Base-by-base conservation (phyloP, 2,113 vertebrate genomes). In the Podocnemis expansa region DNA sequence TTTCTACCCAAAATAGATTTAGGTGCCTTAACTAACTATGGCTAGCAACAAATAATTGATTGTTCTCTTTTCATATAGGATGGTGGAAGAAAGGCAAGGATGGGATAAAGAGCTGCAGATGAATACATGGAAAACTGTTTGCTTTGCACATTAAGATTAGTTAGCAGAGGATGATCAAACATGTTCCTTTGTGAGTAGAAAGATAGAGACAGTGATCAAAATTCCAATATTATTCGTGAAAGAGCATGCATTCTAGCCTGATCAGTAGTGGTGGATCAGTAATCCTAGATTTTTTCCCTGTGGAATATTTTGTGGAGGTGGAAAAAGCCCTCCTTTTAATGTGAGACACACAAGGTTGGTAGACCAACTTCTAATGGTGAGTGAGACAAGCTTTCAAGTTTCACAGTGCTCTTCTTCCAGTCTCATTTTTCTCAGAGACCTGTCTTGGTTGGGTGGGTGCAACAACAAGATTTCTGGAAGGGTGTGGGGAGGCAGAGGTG, bases 81-180 rank as follows among this genome's bases (percentile, higher is more conserved):
- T 13, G 16, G 63, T 6, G 19, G 80, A 75, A 1, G 10, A 88
- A 80, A n/a, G n/a, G 24, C 38, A 43, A 81, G 47, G 76, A 63
- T 51, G 2, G 70, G 43, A 49, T 25, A 79, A 89, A 91, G 78
- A 58, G 49, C 52, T 79, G 38, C 27, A 82, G 84, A 38, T 86
- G 60, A 78, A 78, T 67, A 63, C 21, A 54, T 22, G 52, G 1
- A 10, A 3, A 0, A 51, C 78, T 10, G 19, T 78, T 78, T 60
- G 45, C 89, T 95, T 9, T 82, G 80, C 94, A 90, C 85, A 88
- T 80, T 67, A 86, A 52, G 51, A 43, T 93, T 49, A 87, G 55
- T 51, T 31, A 87, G 75, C 19, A 78, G 83, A 76, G 17, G 86
- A 91, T 31, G 58, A 92, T 75, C 79, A 84, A 87, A 89, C 80